These are phyloP conservation scores for Mythimna vitellina DNA, from an alignment of 2,888 invertebrate species.

Conservation along the genomic window DNA sequence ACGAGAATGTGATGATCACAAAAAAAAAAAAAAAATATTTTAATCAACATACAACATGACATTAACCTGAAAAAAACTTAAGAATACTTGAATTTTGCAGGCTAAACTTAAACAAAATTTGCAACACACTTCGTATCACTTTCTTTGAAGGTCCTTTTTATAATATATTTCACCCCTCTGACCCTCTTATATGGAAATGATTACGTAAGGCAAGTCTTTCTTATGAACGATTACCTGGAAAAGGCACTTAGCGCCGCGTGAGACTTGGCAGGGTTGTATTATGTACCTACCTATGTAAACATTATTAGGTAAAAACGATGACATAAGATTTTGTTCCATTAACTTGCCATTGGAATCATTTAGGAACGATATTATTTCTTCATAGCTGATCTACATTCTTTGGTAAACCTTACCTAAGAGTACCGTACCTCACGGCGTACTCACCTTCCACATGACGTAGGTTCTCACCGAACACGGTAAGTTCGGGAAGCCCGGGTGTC, in stretches of 20 bases:
- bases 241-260: conserved; percentile 37
- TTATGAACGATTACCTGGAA: conserved; percentile 44
- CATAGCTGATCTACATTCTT: not conserved
- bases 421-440: too few relatives aligned
- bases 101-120: conserved; percentile 1
- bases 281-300: conserved; percentile 29
- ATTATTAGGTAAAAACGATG: conserved; percentile 18
- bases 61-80: too few relatives aligned
- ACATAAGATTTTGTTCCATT: conserved; percentile 20
- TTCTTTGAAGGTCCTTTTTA: not conserved
- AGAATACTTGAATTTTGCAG: too few relatives aligned
- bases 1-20: too few relatives aligned
- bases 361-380: not conserved
- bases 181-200: conserved; percentile 8
- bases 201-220: conserved; percentile 34
- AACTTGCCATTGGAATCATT: not conserved
- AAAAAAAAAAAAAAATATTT: too few relatives aligned
- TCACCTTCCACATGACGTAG: too few relatives aligned
- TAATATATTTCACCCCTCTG: conserved; percentile 17
- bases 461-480: too few relatives aligned
- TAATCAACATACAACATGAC: too few relatives aligned
- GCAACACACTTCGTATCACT: conserved; percentile 26
- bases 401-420: too few relatives aligned
- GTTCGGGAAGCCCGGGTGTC: too few relatives aligned
- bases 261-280: conserved; percentile 32